Evolutionary conservation across 2,888 invertebrate species (phyloP).

Genomic region (Blastobasis adustella): DNA sequence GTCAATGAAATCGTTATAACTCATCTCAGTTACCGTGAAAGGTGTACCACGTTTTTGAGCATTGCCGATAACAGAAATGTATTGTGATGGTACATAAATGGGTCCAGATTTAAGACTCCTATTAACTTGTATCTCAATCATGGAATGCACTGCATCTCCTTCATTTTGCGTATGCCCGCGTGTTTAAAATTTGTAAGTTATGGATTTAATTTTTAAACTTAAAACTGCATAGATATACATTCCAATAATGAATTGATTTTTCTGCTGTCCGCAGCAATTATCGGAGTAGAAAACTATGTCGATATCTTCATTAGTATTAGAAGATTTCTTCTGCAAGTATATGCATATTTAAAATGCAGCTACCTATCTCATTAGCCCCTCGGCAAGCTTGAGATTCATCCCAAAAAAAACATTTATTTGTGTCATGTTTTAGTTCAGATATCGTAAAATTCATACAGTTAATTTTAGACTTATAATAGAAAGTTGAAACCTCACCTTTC

Average conservation of each 20-base stretch:
- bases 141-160: conserved; percentile 15
- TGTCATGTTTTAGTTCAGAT: conserved; percentile 9
- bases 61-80: conserved; percentile 7
- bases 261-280: conserved; percentile 17
- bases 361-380: conserved; percentile 17
- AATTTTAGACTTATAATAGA: conserved; percentile 16
- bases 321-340: conserved; percentile 9
- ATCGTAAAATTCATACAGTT: conserved; percentile 15
- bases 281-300: conserved; percentile 13
- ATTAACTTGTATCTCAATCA: conserved; percentile 15
- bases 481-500: conserved; percentile 14
- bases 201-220: conserved; percentile 10
- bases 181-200: conserved; percentile 18
- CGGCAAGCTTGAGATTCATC: conserved; percentile 15
- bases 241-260: conserved; percentile 17
- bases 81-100: conserved; percentile 15
- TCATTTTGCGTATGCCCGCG: conserved; percentile 17
- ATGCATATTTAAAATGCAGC: conserved; percentile 10
- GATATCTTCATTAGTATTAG: conserved; percentile 1
- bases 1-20: background rate
- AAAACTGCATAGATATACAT: conserved; percentile 15
- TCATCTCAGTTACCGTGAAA: background rate
- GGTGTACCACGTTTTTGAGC: background rate
- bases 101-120: conserved; percentile 13
- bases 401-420: conserved; percentile 17